Base-by-base conservation (phyloP, 2,888 invertebrate genomes). In the Papilio elwesi region DNA sequence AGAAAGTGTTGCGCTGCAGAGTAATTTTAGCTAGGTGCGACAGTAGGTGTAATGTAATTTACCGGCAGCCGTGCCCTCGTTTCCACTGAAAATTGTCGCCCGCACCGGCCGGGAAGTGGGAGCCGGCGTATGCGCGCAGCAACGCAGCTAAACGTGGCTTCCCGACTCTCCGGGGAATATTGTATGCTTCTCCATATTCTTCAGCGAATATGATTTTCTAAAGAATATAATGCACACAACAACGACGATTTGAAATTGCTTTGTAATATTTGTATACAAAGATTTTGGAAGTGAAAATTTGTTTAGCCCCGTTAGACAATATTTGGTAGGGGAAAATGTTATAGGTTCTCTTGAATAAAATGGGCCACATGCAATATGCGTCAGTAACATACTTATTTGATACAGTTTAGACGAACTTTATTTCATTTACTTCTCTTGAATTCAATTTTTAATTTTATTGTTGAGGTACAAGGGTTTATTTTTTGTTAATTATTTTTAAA, bases 41-140 rank as follows among this genome's bases (percentile, higher is more conserved):
- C 74, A 75, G 76, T 52, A 59, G 52, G 68, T 81, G 79, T 85
- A 88, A 88, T 80, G 82, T 78, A 85, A 85, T 88, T 88, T 81
- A 81, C 80, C 81, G 82, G 82, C 77, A 76, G 76, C 77, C 79
- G 82, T 81, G 81, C 82, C 82, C 84, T 84, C 85, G 74, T 83
- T 85, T 85, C 82, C 82, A 82, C 82, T 82, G 82, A 81, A 87
- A 90, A 87, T 88, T 86, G 87, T 87, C 87, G 83, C 85, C 80
- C 80, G 43, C 79, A 78, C 79, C 74, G 67, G 65, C 71, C 81
- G 81, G 76, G 76, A 78, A 77, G 75, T 78, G 75, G 76, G 75
- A 79, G 78, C 79, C 79, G 76, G 76, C 71, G 75, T 76, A 78
- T 81, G 80, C 82, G 77, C 78, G 80, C 78, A 80, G 80, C 77